Base-by-base conservation (phyloP, 1,140 invertebrate genomes). In the Liolophura sinensis region DNA sequence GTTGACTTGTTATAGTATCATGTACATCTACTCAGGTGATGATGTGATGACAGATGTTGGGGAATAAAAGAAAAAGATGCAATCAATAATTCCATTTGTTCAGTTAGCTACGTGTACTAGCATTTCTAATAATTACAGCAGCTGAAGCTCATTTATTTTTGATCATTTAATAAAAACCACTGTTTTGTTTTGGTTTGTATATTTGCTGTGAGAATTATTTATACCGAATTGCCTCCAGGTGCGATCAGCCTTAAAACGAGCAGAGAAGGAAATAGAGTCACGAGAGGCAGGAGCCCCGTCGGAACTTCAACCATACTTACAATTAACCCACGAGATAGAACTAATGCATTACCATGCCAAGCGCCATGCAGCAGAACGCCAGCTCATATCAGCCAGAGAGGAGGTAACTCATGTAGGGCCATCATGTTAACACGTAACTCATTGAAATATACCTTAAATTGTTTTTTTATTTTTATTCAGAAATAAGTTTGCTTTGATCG, bases 321-420 rank as follows among this genome's bases (percentile, higher is more conserved):
- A 97, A 81, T 85, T 97, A 18, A 97, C 95, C 0, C 93, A 97
- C 83, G 95, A 98, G 86, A 88, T 96, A 63, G 95, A 98, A 86
- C 92, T 93, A 81, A 91, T 92, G 74, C 85, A 91, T 50, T 96
- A 95, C 82, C 89, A 92, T 66, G 91, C 91, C 67, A 97, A 97
- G 83, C 93, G 93, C 78, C 85, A 90, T 61, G 85, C 87, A 25
- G 95, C 94, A 0, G 94, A 96, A 77, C 88, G 91, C 74, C 93
- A 96, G 81, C 85, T 97, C 6, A 91, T 92, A 79, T 90, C 91
- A 75, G 94, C 94, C 0, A 90, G 94, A 74, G 94, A 96, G 83
- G 93, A 92, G 63, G 92, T 94, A 84, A 89, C 89, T 74, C 40
- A 15, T 40, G 22, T 24, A 20, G 3, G 12, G n/a, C 24, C 51